Percentiles rank a stretch among this genome's conserved stretches.
phyloP scores from a whole-genome alignment of 2,797 vertebrate genomes.

The Ataeniobius toweri region DNA sequence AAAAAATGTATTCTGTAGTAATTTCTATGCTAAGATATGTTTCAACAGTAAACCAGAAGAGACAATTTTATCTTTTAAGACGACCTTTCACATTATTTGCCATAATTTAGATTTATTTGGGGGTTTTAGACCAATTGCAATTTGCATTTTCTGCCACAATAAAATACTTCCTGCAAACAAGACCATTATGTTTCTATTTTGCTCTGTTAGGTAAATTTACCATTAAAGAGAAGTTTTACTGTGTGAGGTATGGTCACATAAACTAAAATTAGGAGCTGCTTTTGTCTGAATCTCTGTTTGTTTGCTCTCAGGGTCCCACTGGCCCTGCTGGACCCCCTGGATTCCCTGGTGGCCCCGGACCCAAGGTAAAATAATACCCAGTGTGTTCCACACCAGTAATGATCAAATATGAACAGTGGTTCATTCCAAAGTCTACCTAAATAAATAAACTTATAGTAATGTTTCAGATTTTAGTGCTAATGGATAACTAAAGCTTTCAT shows the following conservation, averaged over 20 bases:
- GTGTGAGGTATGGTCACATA: background rate
- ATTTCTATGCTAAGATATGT: background rate
- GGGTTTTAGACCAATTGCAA: too few relatives aligned
- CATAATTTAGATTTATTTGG: background rate
- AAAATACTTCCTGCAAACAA: background rate
- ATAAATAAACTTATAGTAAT: background rate
- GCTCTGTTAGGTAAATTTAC: background rate
- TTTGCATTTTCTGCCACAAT: background rate
- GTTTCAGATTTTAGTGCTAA: background rate
- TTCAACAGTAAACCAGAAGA: background rate
- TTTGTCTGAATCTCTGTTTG: conserved; percentile 30
- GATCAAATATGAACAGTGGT: background rate
- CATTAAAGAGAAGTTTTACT: background rate
- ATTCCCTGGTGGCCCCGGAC: conserved; percentile 95
- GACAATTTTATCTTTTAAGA: background rate
- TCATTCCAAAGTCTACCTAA: background rate
- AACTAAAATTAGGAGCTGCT: background rate
- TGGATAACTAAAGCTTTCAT: background rate
- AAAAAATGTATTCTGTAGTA: background rate
- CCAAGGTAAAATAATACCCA: conserved; percentile 83
- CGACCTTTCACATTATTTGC: background rate
- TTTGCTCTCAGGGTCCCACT: conserved; percentile 86
- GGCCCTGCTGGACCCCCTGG: conserved; percentile 94
- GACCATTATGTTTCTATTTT: background rate
- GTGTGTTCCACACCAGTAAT: background rate